Evolutionary conservation across 2,888 invertebrate species (phyloP), one percentile per base, ranked within the genome.

Genomic region (Arge pagana): DNA sequence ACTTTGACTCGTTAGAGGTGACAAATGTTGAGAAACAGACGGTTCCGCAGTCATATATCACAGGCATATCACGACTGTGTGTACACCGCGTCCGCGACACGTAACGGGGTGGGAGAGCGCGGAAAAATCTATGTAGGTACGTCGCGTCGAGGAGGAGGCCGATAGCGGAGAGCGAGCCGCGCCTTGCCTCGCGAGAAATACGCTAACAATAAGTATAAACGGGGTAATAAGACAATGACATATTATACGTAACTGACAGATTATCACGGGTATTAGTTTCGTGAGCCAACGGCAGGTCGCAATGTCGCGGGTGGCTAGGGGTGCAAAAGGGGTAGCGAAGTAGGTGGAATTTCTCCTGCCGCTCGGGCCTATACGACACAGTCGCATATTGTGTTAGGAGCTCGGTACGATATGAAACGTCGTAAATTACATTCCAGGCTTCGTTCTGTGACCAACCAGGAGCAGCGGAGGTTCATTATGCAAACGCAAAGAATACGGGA

Each of bases 331-430:
- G 23, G 21, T 31, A 33, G 33, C 21, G 16, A 42, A 40, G 26
- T 37, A 36, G 23, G 11, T 37, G n/a, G 41, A 23, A 18, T 11
- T 43, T 40, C 35, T 41, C 26, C 23, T 36, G 42, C 26, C 11
- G 15, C 36, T 40, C 41, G 28, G 36, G 13, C 41, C 24, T n/a
- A n/a, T n/a, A n/a, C n/a, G n/a, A n/a, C 13, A 40, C 39, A 33
- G 36, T 16, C 21, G 24, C 30, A 39, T 16, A 35, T 33, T 26
- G 52, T 43, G 48, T 54, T 54, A 50, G 48, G 52, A 59, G 55
- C 55, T 48, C 52, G 53, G 50, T 43, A 57, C 56, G 55, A 57
- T 57, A 57, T 51, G 54, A 54, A 55, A 54, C 41, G 53, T 41
- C 50, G 55, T 59, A 55, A 59, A 55, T 59, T 51, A 28, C 16